These are phyloP conservation scores for Melipona beecheii DNA, from an alignment of 2,888 invertebrate species.

Conservation along the genomic window DNA sequence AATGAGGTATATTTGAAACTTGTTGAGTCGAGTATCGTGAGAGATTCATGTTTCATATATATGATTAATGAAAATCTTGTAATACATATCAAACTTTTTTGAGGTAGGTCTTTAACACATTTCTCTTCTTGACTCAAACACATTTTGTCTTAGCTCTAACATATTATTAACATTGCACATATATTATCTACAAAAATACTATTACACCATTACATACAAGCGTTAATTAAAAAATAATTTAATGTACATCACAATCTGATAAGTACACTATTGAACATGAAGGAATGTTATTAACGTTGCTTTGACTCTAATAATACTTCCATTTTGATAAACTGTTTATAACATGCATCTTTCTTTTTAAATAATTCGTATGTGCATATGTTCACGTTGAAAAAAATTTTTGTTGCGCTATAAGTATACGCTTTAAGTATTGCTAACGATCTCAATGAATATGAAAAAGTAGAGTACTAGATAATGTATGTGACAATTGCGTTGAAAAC, in stretches of 20 bases:
- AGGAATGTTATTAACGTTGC: conserved; percentile 18
- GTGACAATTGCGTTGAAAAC: background rate
- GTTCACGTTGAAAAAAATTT: background rate
- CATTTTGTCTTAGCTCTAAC: conserved; percentile 19
- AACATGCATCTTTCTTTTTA: background rate
- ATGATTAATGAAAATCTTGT: background rate
- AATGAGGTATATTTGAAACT: conserved; percentile 30
- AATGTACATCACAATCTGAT: conserved; percentile 3
- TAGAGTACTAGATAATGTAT: background rate
- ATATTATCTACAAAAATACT: conserved; percentile 45
- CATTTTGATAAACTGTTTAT: background rate
- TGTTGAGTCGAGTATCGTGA: background rate
- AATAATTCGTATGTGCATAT: background rate
- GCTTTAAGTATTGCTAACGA: background rate
- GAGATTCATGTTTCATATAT: conserved; percentile 3
- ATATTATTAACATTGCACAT: conserved; percentile 21
- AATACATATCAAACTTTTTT: background rate
- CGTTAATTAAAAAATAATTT: conserved; percentile 26
- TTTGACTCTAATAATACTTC: conserved; percentile 13
- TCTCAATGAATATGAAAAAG: background rate
- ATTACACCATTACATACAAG: conserved; percentile 18
- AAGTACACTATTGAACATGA: conserved; percentile 38
- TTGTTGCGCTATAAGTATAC: background rate
- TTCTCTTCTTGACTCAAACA: conserved; percentile 12
- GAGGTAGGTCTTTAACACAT: background rate